phyloP scores from a whole-genome alignment of 2,113 vertebrate genomes.

The Forbesichthys agassizii region DNA sequence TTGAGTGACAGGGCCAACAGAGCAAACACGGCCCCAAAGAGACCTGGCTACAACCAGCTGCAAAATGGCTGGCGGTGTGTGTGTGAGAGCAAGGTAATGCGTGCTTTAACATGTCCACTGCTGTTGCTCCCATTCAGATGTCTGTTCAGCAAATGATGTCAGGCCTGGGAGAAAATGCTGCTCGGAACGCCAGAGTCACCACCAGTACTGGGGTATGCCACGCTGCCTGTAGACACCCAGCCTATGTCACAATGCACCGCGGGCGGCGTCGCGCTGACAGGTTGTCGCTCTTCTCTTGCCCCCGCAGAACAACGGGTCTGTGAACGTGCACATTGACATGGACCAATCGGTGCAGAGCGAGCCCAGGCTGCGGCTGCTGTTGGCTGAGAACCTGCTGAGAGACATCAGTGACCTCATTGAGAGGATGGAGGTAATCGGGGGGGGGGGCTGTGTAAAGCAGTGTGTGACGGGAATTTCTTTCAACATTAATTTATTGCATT shows the following conservation, averaged over 20 bases:
- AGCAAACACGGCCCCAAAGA: too few relatives aligned
- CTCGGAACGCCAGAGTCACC: constrained; percentile 76
- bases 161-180: constrained; percentile 77
- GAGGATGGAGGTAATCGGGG: constrained; percentile 81
- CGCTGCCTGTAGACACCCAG: not conserved
- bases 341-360: constrained; percentile 86
- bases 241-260: not conserved
- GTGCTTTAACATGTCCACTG: not conserved
- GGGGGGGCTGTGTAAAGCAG: too few relatives aligned
- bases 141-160: constrained; percentile 82
- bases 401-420: constrained; percentile 83
- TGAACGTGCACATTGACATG: constrained; percentile 91
- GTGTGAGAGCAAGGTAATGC: too few relatives aligned
- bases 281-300: not conserved
- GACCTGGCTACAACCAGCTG: too few relatives aligned
- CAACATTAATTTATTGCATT: too few relatives aligned
- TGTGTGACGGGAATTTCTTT: too few relatives aligned
- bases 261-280: not conserved
- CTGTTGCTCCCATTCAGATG: constrained; percentile 58
- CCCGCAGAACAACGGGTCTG: constrained; percentile 81
- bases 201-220: constrained; percentile 77
- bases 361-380: constrained; percentile 84
- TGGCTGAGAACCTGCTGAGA: constrained; percentile 88
- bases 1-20: too few relatives aligned
- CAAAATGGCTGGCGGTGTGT: too few relatives aligned